Evolutionary conservation across 2,888 invertebrate species (phyloP), one percentile per base, ranked within the genome.

Genomic region (Calliphora vomitoria): DNA sequence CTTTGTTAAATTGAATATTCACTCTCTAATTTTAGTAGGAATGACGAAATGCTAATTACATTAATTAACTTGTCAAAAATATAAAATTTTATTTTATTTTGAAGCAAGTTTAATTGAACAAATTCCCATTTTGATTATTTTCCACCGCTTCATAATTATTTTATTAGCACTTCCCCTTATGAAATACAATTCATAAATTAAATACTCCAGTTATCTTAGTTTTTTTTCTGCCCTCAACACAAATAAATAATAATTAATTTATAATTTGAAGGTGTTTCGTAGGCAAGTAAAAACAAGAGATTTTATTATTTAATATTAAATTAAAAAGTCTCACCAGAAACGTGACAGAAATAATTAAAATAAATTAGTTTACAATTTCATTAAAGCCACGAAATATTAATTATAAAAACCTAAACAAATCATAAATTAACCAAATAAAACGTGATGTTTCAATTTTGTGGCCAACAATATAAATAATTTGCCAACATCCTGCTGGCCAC

Each of bases 381-480:
- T 74, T 72, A 53, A 78, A 78, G 72, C 35, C 47, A 55, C 20
- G 20, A 83, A 72, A 72, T 79, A 47, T 64, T 64, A 64, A 72
- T 78, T 72, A 64, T 35, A 62, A 75, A 44, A 84, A 78, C 11
- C 47, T 66, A 71, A 80, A 74, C 60, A 87, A 72, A 55, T 78
- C 81, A 87, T 81, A 87, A 84, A 78, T 81, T 74, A 78, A 84
- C 76, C 60, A 60, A 81, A 83, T 58, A 60, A 78, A 84, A 83
- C 78, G 87, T 84, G 81, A 81, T 74, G 55, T 72, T 78, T 50
- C n/a, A 66, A 76, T 58, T 38, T 31, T 55, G 18, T 47, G 47
- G 13, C 15, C 53, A 66, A 20, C n/a, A 15, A 55, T 60, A 20
- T n/a, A 13, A 71, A 64, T 62, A 71, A 71, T 20, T 50, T 44